Evolutionary conservation across 1,140 invertebrate genomes (phyloP).

Genomic region (Drosophila kanapiae): DNA sequence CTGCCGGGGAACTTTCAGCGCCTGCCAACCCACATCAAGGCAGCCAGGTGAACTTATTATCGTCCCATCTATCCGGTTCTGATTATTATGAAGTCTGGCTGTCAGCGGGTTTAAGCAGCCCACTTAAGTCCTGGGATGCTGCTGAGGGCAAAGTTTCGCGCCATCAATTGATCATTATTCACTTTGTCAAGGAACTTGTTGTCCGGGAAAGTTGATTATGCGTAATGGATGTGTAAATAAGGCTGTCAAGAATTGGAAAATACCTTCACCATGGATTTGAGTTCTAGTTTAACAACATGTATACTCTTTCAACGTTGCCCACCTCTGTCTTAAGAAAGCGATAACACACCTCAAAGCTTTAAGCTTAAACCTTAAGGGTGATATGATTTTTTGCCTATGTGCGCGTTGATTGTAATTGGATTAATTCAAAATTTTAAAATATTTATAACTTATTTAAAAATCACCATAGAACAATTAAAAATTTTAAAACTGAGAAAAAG

Average conservation of each 20-base stretch:
- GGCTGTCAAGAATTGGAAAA: constrained; percentile 10
- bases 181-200: constrained; percentile 30
- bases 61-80: constrained; percentile 50
- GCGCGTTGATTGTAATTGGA: too few relatives aligned
- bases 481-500: too few relatives aligned
- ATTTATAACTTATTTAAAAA: too few relatives aligned
- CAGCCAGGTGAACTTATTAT: constrained; percentile 65
- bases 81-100: constrained; percentile 70
- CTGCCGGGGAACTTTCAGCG: constrained; percentile 30
- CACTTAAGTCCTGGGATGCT: constrained; percentile 46
- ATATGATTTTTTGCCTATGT: too few relatives aligned
- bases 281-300: background rate
- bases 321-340: background rate
- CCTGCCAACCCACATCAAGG: constrained; percentile 46
- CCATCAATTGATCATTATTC: constrained; percentile 71
- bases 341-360: too few relatives aligned
- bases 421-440: too few relatives aligned
- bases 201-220: constrained; percentile 2
- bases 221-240: constrained; percentile 29
- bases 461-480: too few relatives aligned
- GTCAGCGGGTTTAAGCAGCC: constrained; percentile 47
- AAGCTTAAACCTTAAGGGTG: too few relatives aligned
- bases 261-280: background rate
- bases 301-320: background rate
- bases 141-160: constrained; percentile 40